Evolutionary conservation across 2,113 vertebrate genomes (phyloP).

Genomic region (Siphamia tubifer): DNA sequence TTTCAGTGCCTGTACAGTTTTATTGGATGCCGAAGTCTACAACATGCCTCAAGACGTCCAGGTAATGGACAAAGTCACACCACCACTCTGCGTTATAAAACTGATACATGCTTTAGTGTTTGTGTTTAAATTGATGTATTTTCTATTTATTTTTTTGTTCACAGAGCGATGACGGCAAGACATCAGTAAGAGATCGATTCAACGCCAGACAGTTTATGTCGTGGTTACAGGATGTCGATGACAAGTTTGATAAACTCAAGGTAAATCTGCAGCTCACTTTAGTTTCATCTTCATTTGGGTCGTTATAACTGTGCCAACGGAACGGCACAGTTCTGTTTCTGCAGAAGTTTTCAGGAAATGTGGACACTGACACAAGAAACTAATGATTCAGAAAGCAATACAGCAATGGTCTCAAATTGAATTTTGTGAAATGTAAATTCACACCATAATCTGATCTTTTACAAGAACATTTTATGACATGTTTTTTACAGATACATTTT

Average conservation of each 20-base stretch:
- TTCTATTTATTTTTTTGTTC: slow-evolving; percentile 28
- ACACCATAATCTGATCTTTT: no score
- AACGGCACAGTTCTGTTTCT: no score
- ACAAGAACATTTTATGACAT: no score
- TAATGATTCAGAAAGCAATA: no score
- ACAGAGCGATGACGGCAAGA: slow-evolving; percentile 94
- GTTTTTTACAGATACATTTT: no score
- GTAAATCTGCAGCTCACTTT: no score
- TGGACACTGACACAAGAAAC: no score
- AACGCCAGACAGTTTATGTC: slow-evolving; percentile 99
- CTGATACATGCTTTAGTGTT: neutral
- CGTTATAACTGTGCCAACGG: no score
- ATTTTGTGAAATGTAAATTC: no score
- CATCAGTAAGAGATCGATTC: slow-evolving; percentile 95
- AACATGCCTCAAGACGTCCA: slow-evolving; percentile 96
- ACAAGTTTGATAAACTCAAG: slow-evolving; percentile 99
- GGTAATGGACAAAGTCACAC: slow-evolving; percentile 66
- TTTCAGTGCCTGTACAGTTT: slow-evolving; percentile 96
- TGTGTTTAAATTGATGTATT: neutral
- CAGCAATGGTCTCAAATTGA: no score
- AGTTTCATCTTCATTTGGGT: no score
- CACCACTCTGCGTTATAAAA: neutral
- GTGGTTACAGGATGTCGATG: slow-evolving; percentile 98
- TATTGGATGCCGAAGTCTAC: slow-evolving; percentile 96
- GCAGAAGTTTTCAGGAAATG: no score